These are phyloP conservation scores for Diphyllodes magnificus DNA, from an alignment of 2,113 vertebrate genomes.

Conservation along the genomic window DNA sequence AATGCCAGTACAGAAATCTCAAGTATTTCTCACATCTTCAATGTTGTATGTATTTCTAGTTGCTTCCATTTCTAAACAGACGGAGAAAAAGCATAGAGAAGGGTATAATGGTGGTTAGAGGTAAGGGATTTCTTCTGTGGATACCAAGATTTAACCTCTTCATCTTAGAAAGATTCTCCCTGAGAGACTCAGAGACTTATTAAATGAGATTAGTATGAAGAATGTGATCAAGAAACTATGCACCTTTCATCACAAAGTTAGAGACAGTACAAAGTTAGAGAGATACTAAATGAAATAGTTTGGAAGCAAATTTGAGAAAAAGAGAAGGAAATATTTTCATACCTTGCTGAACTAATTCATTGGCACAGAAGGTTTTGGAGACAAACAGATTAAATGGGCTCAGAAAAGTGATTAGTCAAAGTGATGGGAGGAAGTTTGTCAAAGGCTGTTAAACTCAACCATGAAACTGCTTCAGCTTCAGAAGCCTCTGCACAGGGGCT, in stretches of 20 bases:
- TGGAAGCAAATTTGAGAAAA: not conserved
- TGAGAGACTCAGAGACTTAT: not conserved
- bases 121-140: not conserved
- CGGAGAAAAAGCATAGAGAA: not conserved
- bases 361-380: not conserved
- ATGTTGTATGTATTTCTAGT: not conserved
- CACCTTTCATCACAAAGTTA: not conserved
- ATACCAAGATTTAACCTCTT: not conserved
- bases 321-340: not conserved
- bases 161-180: not conserved
- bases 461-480: not conserved
- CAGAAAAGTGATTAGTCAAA: not conserved
- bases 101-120: not conserved
- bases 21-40: not conserved
- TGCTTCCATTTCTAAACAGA: not conserved
- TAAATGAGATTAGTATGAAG: not conserved
- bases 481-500: not conserved
- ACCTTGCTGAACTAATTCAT: not conserved
- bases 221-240: not conserved
- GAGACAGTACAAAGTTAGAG: not conserved
- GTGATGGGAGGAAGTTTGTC: not conserved
- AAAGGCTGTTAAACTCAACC: not conserved
- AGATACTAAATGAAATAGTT: not conserved
- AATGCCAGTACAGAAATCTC: not conserved
- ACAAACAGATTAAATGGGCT: not conserved